These are phyloP conservation scores for Cricetomys ansorgei DNA, from an alignment of 2,113 vertebrate species.

Conservation along the genomic window DNA sequence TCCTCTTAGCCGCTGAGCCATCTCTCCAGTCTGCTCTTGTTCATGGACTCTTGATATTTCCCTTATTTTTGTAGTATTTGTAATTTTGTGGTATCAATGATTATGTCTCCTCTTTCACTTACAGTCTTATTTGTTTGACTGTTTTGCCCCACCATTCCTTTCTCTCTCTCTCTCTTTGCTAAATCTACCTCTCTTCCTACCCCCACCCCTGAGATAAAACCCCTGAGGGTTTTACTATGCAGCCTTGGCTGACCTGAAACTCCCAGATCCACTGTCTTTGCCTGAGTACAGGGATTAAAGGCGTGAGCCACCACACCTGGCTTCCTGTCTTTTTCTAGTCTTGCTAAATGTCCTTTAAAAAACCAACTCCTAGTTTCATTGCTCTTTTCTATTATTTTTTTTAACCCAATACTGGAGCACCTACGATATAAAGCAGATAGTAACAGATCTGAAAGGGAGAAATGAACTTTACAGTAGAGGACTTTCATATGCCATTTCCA, in stretches of 20 bases:
- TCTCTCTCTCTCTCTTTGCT: neutral
- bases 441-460: neutral
- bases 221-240: neutral
- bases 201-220: neutral
- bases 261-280: neutral
- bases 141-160: no score
- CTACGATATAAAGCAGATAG: neutral
- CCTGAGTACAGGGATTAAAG: neutral
- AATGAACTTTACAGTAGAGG: neutral
- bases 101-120: neutral
- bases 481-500: neutral
- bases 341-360: neutral
- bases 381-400: neutral
- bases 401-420: neutral
- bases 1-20: neutral
- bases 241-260: neutral
- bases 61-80: neutral
- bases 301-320: neutral
- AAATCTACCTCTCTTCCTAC: neutral
- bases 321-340: neutral
- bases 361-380: neutral
- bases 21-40: neutral
- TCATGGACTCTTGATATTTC: neutral
- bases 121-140: neutral
- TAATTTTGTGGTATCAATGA: neutral